Base-by-base conservation (phyloP, 2,888 invertebrate genomes). In the Cheilosia vernalis region DNA sequence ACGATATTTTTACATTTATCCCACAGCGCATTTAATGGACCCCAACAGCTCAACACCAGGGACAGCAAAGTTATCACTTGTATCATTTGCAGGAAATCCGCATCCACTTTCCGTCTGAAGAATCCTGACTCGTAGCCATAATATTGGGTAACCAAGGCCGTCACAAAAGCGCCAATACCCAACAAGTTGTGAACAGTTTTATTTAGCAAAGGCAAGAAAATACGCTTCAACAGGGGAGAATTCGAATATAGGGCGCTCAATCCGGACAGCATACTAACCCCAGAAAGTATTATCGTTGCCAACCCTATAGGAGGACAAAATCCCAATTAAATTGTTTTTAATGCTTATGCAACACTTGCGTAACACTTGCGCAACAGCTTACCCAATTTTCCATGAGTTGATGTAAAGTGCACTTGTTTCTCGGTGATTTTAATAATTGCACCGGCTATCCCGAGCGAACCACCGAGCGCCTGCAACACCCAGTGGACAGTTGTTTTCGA, bases 121-220 rank as follows among this genome's bases (percentile, higher is more conserved):
- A 90, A 89, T 0, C 88, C 69, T 0, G 89, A 90, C 42, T 90
- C 86, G 55, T 88, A 91, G n/a, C 91, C 91, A 72, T 90, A 91
- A 40, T 86, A 91, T 80, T 90, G 89, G 0, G 90, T 88, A 58
- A 89, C n/a, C 87, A 90, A 87, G 10, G 90, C 91, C 4, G 89
- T 87, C 3, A 89, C 88, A 77, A 89, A 90, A 9, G 90, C 88
- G 2, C 87, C 83, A 40, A 91, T 47, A 30, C 91, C 90, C 21
- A 91, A 69, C 5, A 89, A 19, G 30, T 89, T 89, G 74, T 91
- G 91, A 56, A 90, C 81, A 10, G 88, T 88, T 67, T 91, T 91
- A 76, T 89, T 91, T n/a, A 88, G 49, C 33, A 91, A 61, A 0
- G 91, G 91, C 0, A 88, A 88, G 1, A 89, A 37, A 0, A 87